Base-by-base conservation (phyloP, 2,797 vertebrate species). In the Sebastes miniatus region DNA sequence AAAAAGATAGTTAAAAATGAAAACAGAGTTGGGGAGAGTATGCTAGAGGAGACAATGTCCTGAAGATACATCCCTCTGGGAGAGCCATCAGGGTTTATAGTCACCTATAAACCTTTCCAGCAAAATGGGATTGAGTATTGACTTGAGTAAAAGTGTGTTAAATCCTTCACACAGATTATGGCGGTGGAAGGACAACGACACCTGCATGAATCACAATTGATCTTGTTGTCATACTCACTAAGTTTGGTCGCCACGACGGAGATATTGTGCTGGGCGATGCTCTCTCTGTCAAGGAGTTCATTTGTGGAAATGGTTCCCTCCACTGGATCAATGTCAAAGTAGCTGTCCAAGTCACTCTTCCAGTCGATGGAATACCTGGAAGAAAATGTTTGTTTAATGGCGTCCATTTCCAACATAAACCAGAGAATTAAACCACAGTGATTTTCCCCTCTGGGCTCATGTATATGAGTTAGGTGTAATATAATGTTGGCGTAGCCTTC, bases 221-320 rank as follows among this genome's bases (percentile, higher is more conserved):
- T 83, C 79, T 36, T 10, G 71, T 59, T 79, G 86, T 87, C 91
- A 95, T 97, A 99, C 98, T 98, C 95, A 99, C 98, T 99, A 91
- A 98, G 95, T 97, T 99, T 99, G 94, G 97, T 99, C 32, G 98
- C 97, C 92, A 98, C 96, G 80, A 99, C 94, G 87, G 98, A 97
- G 95, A 99, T 97, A 90, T 98, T 99, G 93, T 99, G 98, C 88
- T 98, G 98, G 9, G 97, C 94, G 20, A 96, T 96, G 91, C 83
- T 98, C 90, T 99, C 98, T 86, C 98, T 95, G 96, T 99, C 98
- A 61, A 99, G 94, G 69, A 97, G 95, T 86, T 98, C 97, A 61
- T 98, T 98, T 68, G 98, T 99, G 86, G 98, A 97, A 84, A 99
- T 96, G 6, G 98, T 99, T 85, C 98, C 98, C 89, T 98, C 97